Percentiles rank a stretch among this genome's conserved stretches.
phyloP scores from a whole-genome alignment of 2,888 invertebrate genomes.

The Dusona sp. region DNA sequence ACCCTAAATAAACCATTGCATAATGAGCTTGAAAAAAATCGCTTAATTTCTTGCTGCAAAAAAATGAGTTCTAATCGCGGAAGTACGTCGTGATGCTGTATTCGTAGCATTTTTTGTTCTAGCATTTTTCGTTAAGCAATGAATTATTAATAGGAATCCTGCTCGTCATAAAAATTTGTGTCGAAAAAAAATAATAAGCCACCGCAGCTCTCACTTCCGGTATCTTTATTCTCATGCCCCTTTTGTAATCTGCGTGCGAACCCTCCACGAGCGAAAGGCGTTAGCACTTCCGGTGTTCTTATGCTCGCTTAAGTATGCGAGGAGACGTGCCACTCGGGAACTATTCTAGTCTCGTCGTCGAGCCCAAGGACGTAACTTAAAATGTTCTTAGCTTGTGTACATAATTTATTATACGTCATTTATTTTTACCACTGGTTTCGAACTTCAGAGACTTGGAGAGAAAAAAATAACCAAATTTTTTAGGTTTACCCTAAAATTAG shows the following conservation, averaged over 20 bases:
- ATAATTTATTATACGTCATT: slow-evolving; percentile 11
- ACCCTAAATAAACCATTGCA: neutral
- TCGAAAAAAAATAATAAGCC: neutral
- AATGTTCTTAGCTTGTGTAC: slow-evolving; percentile 8
- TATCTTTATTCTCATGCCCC: slow-evolving; percentile 25
- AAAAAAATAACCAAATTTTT: neutral
- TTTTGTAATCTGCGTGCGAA: slow-evolving; percentile 36
- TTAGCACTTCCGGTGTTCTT: slow-evolving; percentile 64
- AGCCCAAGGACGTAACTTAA: slow-evolving; percentile 43
- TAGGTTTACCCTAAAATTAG: neutral
- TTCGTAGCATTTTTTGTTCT: neutral
- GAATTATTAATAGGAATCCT: neutral
- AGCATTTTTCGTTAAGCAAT: neutral
- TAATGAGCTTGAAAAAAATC: neutral
- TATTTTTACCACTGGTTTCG: slow-evolving; percentile 1
- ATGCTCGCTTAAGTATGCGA: slow-evolving; percentile 47
- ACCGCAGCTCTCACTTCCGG: slow-evolving; percentile 27
- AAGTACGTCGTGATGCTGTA: no score
- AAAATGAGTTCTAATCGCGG: neutral
- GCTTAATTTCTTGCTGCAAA: neutral
- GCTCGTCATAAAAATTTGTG: neutral
- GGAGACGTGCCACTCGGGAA: slow-evolving; percentile 41
- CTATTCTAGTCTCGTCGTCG: slow-evolving; percentile 58
- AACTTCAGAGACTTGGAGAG: neutral
- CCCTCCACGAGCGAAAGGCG: slow-evolving; percentile 40